Evolutionary conservation across 2,888 invertebrate species (phyloP), one percentile per base, ranked within the genome.

Genomic region (Epicampocera succincta): DNA sequence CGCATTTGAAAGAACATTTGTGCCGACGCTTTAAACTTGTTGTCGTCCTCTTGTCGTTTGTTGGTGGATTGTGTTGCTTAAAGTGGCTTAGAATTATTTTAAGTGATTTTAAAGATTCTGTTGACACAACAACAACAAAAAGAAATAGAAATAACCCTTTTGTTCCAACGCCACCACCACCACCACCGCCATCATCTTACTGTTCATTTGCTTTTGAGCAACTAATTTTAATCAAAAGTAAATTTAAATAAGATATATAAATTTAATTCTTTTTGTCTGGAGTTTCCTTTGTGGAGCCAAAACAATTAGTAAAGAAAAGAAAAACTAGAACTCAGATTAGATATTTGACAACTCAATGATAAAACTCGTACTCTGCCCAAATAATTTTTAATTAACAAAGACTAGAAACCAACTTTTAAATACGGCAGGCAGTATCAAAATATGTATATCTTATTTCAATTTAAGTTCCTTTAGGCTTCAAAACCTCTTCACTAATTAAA

Each of bases 261-360:
- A 66, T 78, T 61, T 52, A 54, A 15, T 46, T 48, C 52, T 44
- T 40, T 38, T 17, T 54, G 76, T 69, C 76, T 69, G 54, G 68
- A 76, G 52, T 69, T 78, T 76, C 73, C 46, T 44, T 56, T 83
- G 85, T 89, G 90, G 89, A 89, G 90, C 89, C 90, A 87, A 83
- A 84, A 84, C 89, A 89, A 89, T 90, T 89, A 89, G 78, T 87
- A 87, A 87, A 29, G 3, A 29, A 29, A 33, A 33, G 1, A 33
- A 85, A 86, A 89, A 89, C 90, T 88, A 85, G 80, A 63, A 79
- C 72, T 81, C 72, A 80, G 83, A 81, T 81, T 69, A 82, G 33
- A 33, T 33, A 33, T 2, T 3, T 25, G 33, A 33, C 33, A 33
- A 33, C 33, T 33, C 1, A 33, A 33, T 9, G 33, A 33, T 33